These are phyloP conservation scores for Pterocles orientalis DNA, from an alignment of 2,113 vertebrate genomes.

Conservation along the genomic window DNA sequence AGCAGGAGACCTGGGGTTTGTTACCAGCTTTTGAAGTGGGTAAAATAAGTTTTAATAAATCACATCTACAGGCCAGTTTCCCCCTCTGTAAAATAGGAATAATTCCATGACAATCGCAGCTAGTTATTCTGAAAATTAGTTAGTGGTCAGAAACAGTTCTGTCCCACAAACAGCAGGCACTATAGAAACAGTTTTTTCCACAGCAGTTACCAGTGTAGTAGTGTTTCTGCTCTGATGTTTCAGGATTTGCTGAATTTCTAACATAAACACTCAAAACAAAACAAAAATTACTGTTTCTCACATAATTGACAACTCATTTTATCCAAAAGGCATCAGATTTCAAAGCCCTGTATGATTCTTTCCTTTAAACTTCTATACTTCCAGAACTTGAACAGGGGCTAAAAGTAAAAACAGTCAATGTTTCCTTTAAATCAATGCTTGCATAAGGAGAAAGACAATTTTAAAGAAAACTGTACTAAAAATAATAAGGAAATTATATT, in stretches of 20 bases:
- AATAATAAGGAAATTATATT: neutral
- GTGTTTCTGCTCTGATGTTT: neutral
- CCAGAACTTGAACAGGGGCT: neutral
- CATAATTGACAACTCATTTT: neutral
- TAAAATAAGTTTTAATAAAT: neutral
- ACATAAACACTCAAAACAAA: neutral
- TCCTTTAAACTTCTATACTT: neutral
- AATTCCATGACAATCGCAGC: neutral
- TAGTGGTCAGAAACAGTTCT: neutral
- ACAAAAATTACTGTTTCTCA: neutral
- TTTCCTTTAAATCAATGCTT: neutral
- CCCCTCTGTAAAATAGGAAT: neutral
- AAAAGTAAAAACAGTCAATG: neutral
- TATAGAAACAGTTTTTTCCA: neutral
- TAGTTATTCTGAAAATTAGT: neutral
- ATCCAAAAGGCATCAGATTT: neutral
- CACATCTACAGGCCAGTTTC: neutral
- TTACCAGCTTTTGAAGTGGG: constrained; percentile 11
- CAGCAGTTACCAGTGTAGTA: neutral
- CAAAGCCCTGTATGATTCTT: neutral
- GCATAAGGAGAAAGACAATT: neutral
- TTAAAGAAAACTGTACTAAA: neutral
- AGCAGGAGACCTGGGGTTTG: neutral
- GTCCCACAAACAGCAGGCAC: neutral
- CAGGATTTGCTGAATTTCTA: neutral